Conservation (phyloP, 2,888 invertebrate species). For the Zaprionus bogoriensis region DNA sequence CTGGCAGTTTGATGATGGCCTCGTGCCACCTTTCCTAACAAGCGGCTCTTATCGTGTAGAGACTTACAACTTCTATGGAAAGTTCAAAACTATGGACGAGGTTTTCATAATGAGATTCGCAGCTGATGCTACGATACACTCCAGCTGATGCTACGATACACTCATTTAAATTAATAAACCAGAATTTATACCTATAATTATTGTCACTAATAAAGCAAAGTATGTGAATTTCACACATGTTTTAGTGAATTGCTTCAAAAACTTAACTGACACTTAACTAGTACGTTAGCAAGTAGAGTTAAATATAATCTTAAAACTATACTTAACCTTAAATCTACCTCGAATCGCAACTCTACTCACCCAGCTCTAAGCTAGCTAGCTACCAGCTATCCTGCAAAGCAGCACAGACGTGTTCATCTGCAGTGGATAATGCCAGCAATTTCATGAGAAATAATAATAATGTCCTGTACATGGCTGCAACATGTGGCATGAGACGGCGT, state of each 20-base stretch:
- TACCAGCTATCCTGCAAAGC: background rate
- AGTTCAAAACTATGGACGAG: conserved; percentile 21
- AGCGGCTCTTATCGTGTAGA: conserved; percentile 47
- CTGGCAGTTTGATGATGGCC: conserved; percentile 36
- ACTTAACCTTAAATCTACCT: background rate
- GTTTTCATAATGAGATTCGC: conserved; percentile 39
- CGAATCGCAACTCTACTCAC: background rate
- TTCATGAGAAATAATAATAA: conserved; percentile 63
- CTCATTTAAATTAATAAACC: background rate
- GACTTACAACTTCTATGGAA: conserved; percentile 42
- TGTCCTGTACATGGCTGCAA: conserved; percentile 68
- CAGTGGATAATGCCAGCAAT: conserved; percentile 30
- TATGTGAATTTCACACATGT: too few relatives aligned
- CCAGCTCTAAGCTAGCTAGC: too few relatives aligned
- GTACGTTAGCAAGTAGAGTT: too few relatives aligned
- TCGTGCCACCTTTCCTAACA: conserved; percentile 51
- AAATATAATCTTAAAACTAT: too few relatives aligned
- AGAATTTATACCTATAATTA: background rate
- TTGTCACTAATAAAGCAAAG: background rate
- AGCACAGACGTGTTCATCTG: conserved; percentile 13
- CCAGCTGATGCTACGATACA: too few relatives aligned
- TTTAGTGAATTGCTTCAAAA: too few relatives aligned
- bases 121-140: conserved; percentile 13
- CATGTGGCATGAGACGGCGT: conserved; percentile 60
- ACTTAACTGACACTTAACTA: too few relatives aligned